Evolutionary conservation across 2,888 invertebrate species (phyloP), one percentile per base, ranked within the genome.

Genomic region (Lepeophtheirus nordmannii): DNA sequence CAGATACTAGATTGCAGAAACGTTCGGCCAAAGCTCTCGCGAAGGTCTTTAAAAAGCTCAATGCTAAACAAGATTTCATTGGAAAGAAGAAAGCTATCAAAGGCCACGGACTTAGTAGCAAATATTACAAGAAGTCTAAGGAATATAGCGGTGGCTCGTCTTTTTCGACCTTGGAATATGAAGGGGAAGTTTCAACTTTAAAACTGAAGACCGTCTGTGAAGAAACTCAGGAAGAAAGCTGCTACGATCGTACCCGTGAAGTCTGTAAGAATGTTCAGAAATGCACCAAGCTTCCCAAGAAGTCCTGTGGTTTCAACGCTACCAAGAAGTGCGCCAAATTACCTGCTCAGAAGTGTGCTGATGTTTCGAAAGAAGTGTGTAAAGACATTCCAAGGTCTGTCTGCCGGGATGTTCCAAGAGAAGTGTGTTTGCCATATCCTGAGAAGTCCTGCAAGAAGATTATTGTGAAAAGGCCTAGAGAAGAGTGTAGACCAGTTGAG

Each of bases 391-490:
- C 63, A 11, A 22, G 56, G 8, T 22, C 40, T 11, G 53, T 30
- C 20, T 63, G 63, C 22, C 20, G n/a, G 20, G 63, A 63, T 63
- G 63, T 63, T 10, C 53, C 22, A 12, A n/a, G 38, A 1, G 63
- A 63, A 17, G 37, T 63, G 1, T 63, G 63, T 53, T n/a, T 46
- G 14, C 38, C 63, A 1, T 40, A 46, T 9, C 56, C 63, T 10
- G 53, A 53, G 23, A 63, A 63, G 30, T 20, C 23, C 1, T 63
- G 63, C 17, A 22, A 63, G 63, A 63, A 63, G 63, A 17, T 53
- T 8, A 53, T 63, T n/a, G 56, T 63, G 1, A 12, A 63, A 53
- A 7, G 63, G 3, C 63, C 63, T n/a, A 20, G 63, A 11, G 30
- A 63, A 53, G 63, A 46, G 11, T 63, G 63, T 30, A 46, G 53